These are phyloP conservation scores for Drepanosiphum platanoidis DNA, from an alignment of 2,888 invertebrate genomes.

Conservation along the genomic window DNA sequence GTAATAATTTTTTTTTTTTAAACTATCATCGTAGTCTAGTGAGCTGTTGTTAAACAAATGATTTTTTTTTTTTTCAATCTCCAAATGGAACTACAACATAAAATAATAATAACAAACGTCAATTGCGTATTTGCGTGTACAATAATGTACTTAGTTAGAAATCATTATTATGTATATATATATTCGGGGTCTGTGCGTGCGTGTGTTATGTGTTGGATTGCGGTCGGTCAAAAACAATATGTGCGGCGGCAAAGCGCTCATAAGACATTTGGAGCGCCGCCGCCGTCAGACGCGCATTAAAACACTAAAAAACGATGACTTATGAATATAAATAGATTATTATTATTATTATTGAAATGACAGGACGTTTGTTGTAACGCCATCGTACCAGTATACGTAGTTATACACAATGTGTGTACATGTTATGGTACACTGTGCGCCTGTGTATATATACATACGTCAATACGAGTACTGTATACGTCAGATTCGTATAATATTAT, in stretches of 20 bases:
- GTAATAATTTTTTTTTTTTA: neutral
- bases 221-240: conserved; percentile 31
- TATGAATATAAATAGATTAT: conserved; percentile 62
- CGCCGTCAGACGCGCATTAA: conserved; percentile 47
- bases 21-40: neutral
- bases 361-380: conserved; percentile 53
- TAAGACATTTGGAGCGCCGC: conserved; percentile 55
- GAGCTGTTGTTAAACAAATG: conserved; percentile 4
- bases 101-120: conserved; percentile 9
- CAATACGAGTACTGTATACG: neutral
- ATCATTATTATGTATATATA: too few relatives aligned
- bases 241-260: neutral
- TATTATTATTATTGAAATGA: conserved; percentile 60
- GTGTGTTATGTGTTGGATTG: conserved; percentile 29
- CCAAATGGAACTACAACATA: conserved; percentile 28
- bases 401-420: neutral
- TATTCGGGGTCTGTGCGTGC: neutral
- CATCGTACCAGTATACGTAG: neutral
- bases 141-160: neutral
- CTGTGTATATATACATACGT: neutral
- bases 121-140: too few relatives aligned
- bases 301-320: conserved; percentile 62
- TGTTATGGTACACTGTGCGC: neutral
- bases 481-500: neutral
- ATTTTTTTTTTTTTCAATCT: neutral